These are phyloP conservation scores for Thamnophis sirtalis DNA, from an alignment of 2,113 vertebrate species.

Conservation along the genomic window DNA sequence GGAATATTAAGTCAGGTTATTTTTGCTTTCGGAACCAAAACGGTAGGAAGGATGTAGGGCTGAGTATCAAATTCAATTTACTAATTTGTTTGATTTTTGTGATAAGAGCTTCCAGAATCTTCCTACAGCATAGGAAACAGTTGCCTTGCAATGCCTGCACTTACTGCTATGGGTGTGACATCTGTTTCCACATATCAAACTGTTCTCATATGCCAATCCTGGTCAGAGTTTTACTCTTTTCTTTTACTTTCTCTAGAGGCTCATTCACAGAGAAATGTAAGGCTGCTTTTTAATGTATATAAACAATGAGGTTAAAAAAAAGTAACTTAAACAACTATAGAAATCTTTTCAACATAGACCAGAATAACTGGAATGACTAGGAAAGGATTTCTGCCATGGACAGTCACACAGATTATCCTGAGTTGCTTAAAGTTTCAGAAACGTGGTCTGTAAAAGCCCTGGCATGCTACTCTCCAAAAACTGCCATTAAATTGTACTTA, in stretches of 20 bases:
- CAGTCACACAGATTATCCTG: background rate
- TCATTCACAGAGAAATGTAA: background rate
- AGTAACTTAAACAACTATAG: background rate
- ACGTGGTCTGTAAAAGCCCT: background rate
- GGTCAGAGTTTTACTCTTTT: background rate
- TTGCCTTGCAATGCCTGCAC: background rate
- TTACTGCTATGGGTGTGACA: background rate
- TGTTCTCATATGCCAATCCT: background rate
- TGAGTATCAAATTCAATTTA: conserved; percentile 54
- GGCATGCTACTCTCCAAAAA: background rate
- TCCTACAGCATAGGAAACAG: background rate
- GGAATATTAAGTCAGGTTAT: conserved; percentile 57
- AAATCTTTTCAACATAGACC: background rate
- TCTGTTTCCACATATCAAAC: background rate
- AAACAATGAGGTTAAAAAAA: background rate
- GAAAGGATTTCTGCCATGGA: background rate
- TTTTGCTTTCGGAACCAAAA: conserved; percentile 56
- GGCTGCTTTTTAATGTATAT: background rate
- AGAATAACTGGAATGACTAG: background rate
- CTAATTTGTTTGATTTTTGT: conserved; percentile 44
- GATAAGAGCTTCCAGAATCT: conserved; percentile 49
- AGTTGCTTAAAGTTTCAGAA: background rate
- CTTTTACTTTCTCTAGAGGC: background rate
- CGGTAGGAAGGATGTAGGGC: conserved; percentile 20
- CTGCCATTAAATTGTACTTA: background rate